These are phyloP conservation scores for Anhinga rufa DNA, from an alignment of 2,113 vertebrate species.

Conservation along the genomic window DNA sequence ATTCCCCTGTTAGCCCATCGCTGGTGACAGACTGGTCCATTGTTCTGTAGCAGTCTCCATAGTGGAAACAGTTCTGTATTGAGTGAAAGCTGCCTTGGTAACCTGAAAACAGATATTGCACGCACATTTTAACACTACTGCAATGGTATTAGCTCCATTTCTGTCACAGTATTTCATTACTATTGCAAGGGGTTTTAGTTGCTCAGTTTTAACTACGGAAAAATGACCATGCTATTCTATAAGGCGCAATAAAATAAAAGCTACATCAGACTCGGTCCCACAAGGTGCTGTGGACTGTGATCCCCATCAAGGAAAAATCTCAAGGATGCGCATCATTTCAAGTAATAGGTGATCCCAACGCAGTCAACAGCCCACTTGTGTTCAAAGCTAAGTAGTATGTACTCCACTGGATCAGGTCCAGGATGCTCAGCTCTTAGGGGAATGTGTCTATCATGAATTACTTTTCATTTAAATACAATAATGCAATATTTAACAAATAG, in stretches of 20 bases:
- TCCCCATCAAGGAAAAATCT: not conserved
- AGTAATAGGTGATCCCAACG: not conserved
- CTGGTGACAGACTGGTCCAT: constrained; percentile 79
- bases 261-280: not conserved
- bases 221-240: not conserved
- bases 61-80: constrained; percentile 90
- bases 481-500: not conserved
- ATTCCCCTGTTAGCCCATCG: constrained; percentile 77
- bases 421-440: not conserved
- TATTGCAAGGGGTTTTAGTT: not conserved
- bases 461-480: not conserved
- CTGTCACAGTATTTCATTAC: not conserved
- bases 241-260: not conserved
- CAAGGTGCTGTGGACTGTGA: not conserved
- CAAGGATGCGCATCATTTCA: not conserved
- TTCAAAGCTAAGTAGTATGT: not conserved
- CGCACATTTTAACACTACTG: not conserved
- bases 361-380: not conserved
- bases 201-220: not conserved
- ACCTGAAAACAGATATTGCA: constrained; percentile 75
- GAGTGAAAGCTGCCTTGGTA: constrained; percentile 94
- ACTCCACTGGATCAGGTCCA: not conserved
- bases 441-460: not conserved
- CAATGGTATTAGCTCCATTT: not conserved
- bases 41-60: constrained; percentile 86